phyloP scores from a whole-genome alignment of 1,140 invertebrate species.

The Apis florea region DNA sequence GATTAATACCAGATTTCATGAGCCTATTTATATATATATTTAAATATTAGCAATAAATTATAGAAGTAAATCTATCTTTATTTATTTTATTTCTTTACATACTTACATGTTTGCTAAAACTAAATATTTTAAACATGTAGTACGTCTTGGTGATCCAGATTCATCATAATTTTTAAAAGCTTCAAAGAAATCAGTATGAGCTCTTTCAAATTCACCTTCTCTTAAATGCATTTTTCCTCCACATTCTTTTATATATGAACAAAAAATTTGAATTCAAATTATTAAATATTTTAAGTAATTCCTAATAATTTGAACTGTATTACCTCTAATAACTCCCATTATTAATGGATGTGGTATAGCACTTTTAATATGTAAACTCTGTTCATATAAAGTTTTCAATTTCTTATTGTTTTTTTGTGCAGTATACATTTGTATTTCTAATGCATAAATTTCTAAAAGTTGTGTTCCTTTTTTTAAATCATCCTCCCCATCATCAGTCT shows the following conservation, averaged over 20 bases:
- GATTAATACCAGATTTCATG: conserved; percentile 99
- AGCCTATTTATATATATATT: conserved; percentile 83
- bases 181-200: conserved; percentile 99
- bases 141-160: conserved; percentile 97
- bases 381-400: conserved; percentile 98
- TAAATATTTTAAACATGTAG: conserved; percentile 98
- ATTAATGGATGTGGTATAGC: conserved; percentile 99
- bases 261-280: conserved; percentile 3
- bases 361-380: conserved; percentile 99
- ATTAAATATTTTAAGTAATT: background rate
- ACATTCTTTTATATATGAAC: conserved; percentile 88
- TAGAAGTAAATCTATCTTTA: background rate
- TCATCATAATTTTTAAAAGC: conserved; percentile 99
- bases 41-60: conserved; percentile 22
- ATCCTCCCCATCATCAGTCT: conserved; percentile 99
- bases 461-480: conserved; percentile 99
- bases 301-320: background rate
- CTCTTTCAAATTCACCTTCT: conserved; percentile 99
- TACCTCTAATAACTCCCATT: conserved; percentile 98
- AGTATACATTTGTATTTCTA: conserved; percentile 99
- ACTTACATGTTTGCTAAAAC: conserved; percentile 98
- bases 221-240: conserved; percentile 99
- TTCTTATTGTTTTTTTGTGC: conserved; percentile 99
- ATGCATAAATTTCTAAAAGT: conserved; percentile 98
- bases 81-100: background rate